These are phyloP conservation scores for Neofelis nebulosa DNA, from an alignment of 2,113 vertebrate species.

Conservation along the genomic window DNA sequence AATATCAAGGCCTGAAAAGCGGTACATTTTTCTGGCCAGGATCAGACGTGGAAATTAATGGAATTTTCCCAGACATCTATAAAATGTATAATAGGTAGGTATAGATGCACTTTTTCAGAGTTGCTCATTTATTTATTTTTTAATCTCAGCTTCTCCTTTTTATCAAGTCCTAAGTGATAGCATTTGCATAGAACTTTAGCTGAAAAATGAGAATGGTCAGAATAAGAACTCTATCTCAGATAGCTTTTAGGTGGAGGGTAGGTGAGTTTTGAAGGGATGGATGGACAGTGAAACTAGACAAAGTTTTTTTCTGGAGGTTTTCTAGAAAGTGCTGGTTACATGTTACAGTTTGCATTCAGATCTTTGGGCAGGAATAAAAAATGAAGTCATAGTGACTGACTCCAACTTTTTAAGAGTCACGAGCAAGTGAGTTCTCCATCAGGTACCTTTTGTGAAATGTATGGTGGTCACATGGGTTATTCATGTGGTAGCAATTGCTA, in stretches of 20 bases:
- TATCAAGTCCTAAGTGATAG: neutral
- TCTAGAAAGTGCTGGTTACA: neutral
- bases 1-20: conserved; percentile 89
- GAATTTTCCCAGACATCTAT: conserved; percentile 90
- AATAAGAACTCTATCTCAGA: neutral
- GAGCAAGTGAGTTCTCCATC: neutral
- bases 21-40: conserved; percentile 97
- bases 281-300: neutral
- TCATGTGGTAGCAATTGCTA: fast-evolving
- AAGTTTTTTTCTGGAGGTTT: neutral
- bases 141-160: neutral
- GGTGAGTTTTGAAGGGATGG: neutral
- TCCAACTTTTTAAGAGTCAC: neutral
- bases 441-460: neutral
- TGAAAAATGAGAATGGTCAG: neutral
- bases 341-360: neutral
- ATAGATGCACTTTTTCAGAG: neutral
- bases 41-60: conserved; percentile 93
- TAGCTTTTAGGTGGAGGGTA: neutral
- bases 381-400: neutral
- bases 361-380: neutral
- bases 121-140: neutral
- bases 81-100: conserved; percentile 88
- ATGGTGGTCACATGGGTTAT: neutral
- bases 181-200: neutral